Evolutionary conservation across 2,113 vertebrate genomes (phyloP).

Genomic region (Lagopus leucura): DNA sequence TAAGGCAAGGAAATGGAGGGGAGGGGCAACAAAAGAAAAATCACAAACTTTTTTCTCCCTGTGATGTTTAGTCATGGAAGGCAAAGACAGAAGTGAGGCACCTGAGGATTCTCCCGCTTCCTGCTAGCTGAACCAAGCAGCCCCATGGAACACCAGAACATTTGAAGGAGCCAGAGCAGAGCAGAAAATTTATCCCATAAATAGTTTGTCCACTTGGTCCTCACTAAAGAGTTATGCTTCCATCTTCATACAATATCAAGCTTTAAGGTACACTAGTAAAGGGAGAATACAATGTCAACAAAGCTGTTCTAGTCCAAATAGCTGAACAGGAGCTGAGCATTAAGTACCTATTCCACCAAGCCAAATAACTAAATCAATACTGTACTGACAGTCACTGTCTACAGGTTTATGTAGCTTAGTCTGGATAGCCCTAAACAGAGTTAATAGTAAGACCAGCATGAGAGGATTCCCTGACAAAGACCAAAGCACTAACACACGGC

Average conservation of each 20-base stretch:
- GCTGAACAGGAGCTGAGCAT: background rate
- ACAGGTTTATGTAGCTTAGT: background rate
- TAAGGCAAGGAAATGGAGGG: background rate
- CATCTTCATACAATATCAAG: background rate
- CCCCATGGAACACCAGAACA: background rate
- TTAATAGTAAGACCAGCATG: rapidly evolving
- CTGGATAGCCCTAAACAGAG: background rate
- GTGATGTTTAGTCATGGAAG: background rate
- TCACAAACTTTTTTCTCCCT: background rate
- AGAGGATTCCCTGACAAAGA: background rate
- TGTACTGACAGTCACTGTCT: background rate
- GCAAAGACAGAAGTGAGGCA: background rate
- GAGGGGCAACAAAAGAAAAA: too few relatives aligned
- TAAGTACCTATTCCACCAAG: background rate
- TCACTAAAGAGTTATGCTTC: background rate
- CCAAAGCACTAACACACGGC: background rate
- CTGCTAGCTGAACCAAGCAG: background rate
- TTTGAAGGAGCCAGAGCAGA: background rate
- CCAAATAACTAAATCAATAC: background rate
- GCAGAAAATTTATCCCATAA: background rate
- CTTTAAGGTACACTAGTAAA: background rate
- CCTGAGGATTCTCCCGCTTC: background rate
- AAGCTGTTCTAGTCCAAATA: background rate
- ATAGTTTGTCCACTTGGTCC: background rate
- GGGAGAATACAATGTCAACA: background rate